Evolutionary conservation across 1,140 invertebrate genomes (phyloP), one percentile per base, ranked within the genome.

Genomic region (Drosophila santomea): DNA sequence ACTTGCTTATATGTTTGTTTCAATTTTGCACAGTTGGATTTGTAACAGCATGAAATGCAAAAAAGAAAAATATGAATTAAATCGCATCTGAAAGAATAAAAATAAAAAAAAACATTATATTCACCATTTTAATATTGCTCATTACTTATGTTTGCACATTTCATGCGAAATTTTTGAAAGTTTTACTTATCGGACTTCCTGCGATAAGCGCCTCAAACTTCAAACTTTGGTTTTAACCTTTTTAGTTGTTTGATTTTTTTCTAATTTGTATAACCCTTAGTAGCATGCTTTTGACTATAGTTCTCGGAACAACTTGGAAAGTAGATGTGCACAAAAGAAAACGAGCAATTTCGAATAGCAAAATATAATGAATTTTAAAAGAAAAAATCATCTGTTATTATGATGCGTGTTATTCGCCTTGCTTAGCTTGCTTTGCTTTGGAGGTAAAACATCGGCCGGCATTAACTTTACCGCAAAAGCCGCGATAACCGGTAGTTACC

Each of bases 401-500:
- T 50, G 15, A 50, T 36, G 28, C 38, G 6, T 23, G 28, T 43
- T 23, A 47, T 38, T 32, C 7, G 32, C 38, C 12, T 39, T 14
- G 11, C 14, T 14, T 38, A 14, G 11, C n/a, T 15, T 32, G 17
- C 32, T 45, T 25, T 39, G 41, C 36, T 35, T 56, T 20, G 12
- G 14, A 52, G 47, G 11, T 52, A 44, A 35, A 55, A 50, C 17
- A 44, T 23, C 14, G 28, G 10, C 39, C 41, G 59, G 50, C 41
- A 67, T 55, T 48, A 6, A 54, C 39, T 74, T 66, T 15, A 25
- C 56, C 58, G 67, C 54, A 52, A 69, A 77, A 66, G 15, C 38
- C 38, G 39, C 69, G 68, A 82, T 82, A 82, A 82, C 80, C 74
- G 79, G 80, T 78, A 63, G 58, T 60, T 45, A 48, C 58, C 45